Evolutionary conservation across 2,888 invertebrate genomes (phyloP).

Genomic region (Ligdia adustata): DNA sequence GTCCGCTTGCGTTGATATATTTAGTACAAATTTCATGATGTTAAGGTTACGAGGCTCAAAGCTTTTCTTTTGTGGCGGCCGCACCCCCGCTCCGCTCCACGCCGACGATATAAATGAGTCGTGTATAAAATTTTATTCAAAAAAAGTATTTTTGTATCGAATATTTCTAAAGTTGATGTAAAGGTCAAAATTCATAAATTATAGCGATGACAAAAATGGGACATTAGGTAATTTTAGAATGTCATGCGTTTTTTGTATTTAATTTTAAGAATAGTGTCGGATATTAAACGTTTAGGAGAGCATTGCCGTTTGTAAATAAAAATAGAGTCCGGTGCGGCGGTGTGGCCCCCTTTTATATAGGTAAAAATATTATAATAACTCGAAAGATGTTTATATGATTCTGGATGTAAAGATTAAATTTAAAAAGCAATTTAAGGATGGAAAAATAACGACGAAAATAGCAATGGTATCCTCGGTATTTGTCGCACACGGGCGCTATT

Average conservation of each 20-base stretch:
- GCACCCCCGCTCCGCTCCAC: constrained; percentile 59
- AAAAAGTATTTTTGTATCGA: constrained; percentile 86
- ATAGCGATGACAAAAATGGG: constrained; percentile 78
- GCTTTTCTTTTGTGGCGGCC: constrained; percentile 78
- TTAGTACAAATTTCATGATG: constrained; percentile 84
- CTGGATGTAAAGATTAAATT: constrained; percentile 83
- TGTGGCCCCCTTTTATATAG: constrained; percentile 73
- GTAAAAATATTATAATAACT: constrained; percentile 83
- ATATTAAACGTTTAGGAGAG: constrained; percentile 87
- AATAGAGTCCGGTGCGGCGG: constrained; percentile 62
- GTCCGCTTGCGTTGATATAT: constrained; percentile 81
- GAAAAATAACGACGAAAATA: constrained; percentile 61
- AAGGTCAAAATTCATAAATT: constrained; percentile 85
- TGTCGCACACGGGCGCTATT: constrained; percentile 81
- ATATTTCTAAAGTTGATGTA: constrained; percentile 85
- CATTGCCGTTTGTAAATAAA: constrained; percentile 89
- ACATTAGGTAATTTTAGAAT: constrained; percentile 82
- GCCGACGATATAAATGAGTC: constrained; percentile 73
- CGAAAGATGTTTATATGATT: constrained; percentile 85
- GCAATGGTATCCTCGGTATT: constrained; percentile 79
- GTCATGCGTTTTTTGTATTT: constrained; percentile 85
- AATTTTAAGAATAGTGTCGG: constrained; percentile 85
- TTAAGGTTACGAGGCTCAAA: constrained; percentile 84
- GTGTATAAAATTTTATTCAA: constrained; percentile 84
- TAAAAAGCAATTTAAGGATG: constrained; percentile 75